These are phyloP conservation scores for Cyanoderma ruficeps DNA, from an alignment of 2,113 vertebrate species.

Conservation along the genomic window DNA sequence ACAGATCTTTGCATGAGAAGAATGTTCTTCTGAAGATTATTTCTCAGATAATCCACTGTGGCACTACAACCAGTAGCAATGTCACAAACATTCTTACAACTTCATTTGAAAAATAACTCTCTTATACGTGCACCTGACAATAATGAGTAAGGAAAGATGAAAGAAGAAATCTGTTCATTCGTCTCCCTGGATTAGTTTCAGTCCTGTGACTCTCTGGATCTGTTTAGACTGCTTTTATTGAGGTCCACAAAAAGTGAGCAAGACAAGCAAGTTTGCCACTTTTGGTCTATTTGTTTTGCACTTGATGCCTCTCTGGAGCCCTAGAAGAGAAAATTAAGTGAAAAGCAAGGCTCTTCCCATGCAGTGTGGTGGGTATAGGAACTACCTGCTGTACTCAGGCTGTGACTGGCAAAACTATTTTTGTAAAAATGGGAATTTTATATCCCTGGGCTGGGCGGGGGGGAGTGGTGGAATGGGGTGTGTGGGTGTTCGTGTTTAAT, in stretches of 20 bases:
- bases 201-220: background rate
- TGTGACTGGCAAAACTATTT: background rate
- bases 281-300: background rate
- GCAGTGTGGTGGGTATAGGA: rapidly evolving
- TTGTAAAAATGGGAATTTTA: background rate
- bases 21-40: background rate
- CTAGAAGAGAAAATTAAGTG: background rate
- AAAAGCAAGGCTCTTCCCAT: background rate
- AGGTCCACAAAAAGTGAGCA: background rate
- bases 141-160: background rate
- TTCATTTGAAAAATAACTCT: background rate
- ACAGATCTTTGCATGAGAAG: background rate
- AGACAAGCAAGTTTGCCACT: background rate
- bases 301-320: background rate
- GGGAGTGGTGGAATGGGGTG: background rate
- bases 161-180: background rate
- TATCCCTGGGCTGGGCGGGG: background rate
- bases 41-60: background rate
- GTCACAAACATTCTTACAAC: background rate
- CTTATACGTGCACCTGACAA: background rate
- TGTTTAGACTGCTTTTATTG: background rate
- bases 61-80: background rate
- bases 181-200: background rate
- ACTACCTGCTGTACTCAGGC: background rate
- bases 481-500: background rate